Evolutionary conservation across 2,888 invertebrate genomes (phyloP), one percentile per base, ranked within the genome.

Genomic region (Oxystoma pomonae): DNA sequence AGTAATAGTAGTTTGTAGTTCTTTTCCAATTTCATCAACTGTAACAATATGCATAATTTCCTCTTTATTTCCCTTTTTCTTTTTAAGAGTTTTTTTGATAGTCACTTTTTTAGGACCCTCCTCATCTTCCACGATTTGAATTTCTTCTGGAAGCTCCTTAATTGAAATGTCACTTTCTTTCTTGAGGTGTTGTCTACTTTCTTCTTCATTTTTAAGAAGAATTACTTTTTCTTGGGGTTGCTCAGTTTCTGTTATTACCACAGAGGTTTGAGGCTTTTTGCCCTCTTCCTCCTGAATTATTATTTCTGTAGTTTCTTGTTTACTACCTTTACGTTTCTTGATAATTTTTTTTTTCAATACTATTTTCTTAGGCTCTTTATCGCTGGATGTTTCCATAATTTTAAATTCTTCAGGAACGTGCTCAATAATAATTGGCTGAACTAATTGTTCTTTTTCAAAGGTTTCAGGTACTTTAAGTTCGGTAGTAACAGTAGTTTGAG

Each of bases 21-120:
- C 67, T 72, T 81, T 74, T 70, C 78, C 73, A 72, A 81, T 69
- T 61, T 77, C 68, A 71, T 82, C 76, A 16, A 81, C 74, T 2
- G 83, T 83, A 1, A 80, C 76, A n/a, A 81, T 81, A 71, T 81
- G 81, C 1, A 84, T 82, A 7, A 81, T 75, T 69, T 83, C 82
- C 66, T 80, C 74, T 58, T 82, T 81, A 0, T 74, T 72, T 1
- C 81, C 83, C 57, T 77, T 79, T 62, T 22, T 73, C 72, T 71
- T 73, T 63, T 68, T 73, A 58, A 60, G 65, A 57, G 56, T 63
- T 62, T 57, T 58, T 53, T 65, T 71, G 67, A 68, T 70, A 20
- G 66, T 73, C 60, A 64, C 68, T 64, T 69, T 77, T 70, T 56
- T 69, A 5, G 19, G 62, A 53, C 69, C 66, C 19, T 66, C 65